Percentiles rank a stretch among this genome's conserved stretches.
Conservation (phyloP, 2,888 invertebrate genomes). For the Drosophila recens region DNA sequence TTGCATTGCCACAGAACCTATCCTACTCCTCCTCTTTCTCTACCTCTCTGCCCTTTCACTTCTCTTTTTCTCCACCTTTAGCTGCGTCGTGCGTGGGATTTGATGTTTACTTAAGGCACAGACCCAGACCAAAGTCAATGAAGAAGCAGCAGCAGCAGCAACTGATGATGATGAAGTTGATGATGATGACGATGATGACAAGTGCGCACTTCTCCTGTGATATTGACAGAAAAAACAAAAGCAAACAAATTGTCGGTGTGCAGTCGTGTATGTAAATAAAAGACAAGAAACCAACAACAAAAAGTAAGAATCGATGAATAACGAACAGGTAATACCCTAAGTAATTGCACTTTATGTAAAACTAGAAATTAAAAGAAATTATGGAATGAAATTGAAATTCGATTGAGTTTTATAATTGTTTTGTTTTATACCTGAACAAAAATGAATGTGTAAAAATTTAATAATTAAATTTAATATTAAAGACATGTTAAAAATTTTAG, state of each 20-base stretch:
- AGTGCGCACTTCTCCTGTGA: constrained; percentile 67
- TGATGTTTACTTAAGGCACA: constrained; percentile 66
- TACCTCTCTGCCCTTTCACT: not conserved
- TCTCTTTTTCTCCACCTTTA: not conserved
- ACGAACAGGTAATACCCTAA: constrained; percentile 28
- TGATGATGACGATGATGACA: constrained; percentile 71
- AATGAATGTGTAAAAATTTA: too few relatives aligned
- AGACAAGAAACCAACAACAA: constrained; percentile 29
- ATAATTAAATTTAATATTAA: too few relatives aligned
- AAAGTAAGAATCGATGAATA: not conserved
- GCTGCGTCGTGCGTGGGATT: constrained; percentile 68
- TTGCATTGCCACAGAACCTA: constrained; percentile 54
- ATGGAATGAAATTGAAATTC: too few relatives aligned
- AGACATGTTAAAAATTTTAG: too few relatives aligned
- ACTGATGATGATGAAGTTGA: constrained; percentile 33
- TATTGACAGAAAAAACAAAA: constrained; percentile 78
- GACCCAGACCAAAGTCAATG: constrained; percentile 38
- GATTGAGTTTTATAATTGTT: too few relatives aligned
- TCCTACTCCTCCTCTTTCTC: not conserved
- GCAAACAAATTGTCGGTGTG: constrained; percentile 76
- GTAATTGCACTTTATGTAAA: too few relatives aligned
- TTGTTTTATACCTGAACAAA: too few relatives aligned
- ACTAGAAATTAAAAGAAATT: not conserved
- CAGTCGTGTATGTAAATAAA: constrained; percentile 75
- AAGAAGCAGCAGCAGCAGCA: not conserved